Percentiles rank a stretch among this genome's conserved stretches.
Conservation (phyloP, 2,797 vertebrate genomes). For the Ctenosaura bakeri region DNA sequence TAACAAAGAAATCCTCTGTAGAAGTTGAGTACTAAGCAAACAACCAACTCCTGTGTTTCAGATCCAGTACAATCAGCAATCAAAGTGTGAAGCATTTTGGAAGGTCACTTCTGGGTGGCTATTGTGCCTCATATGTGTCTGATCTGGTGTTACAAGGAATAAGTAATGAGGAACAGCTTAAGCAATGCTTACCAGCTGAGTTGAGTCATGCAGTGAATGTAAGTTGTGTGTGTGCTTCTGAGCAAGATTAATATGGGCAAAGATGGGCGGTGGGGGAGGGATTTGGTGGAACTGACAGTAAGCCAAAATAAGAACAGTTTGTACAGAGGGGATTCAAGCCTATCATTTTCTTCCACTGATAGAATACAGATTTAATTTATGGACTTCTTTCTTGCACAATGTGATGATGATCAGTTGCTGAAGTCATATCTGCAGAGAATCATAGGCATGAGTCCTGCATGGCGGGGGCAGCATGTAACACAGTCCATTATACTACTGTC, state of each 20-base stretch:
- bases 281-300: background rate
- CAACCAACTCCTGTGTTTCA: slow-evolving; percentile 68
- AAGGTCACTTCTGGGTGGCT: slow-evolving; percentile 87
- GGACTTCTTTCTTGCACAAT: background rate
- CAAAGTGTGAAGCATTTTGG: slow-evolving; percentile 86
- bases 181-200: slow-evolving; percentile 83
- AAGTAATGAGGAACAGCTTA: slow-evolving; percentile 84
- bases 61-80: slow-evolving; percentile 82
- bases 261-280: background rate
- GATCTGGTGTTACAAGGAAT: slow-evolving; percentile 89
- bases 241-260: background rate
- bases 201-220: slow-evolving; percentile 87
- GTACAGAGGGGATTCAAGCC: background rate
- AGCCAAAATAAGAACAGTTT: background rate
- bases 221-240: slow-evolving; percentile 68
- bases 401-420: background rate
- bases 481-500: background rate
- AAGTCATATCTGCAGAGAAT: background rate
- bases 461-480: background rate
- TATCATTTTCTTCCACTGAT: background rate
- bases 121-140: slow-evolving; percentile 87
- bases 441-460: background rate
- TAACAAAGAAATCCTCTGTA: background rate
- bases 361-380: background rate
- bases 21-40: background rate